Evolutionary conservation across 2,797 vertebrate genomes (phyloP), one percentile per base, ranked within the genome.

Genomic region (Rhabdomys pumilio): DNA sequence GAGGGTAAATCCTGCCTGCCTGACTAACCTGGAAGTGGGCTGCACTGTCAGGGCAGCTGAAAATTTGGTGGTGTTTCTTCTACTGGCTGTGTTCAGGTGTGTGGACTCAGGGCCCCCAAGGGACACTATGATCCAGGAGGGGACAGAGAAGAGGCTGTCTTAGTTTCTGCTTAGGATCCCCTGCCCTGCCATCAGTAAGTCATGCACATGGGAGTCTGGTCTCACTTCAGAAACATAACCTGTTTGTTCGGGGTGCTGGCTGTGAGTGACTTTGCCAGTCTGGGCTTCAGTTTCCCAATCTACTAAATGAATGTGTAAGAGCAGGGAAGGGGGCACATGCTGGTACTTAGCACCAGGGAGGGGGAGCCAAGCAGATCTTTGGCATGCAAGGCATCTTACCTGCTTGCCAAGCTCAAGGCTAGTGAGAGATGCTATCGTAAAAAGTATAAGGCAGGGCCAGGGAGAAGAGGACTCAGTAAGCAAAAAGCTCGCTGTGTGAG

Each of bases 221-320:
- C 50, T 88, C 85, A 61, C 53, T 89, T 79, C 34, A 9, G 75
- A 20, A 5, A 38, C 3, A 3, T 0, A 6, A 6, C 38, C 26
- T 41, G 4, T 19, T 84, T 65, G 61, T 86, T 65, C 3, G 6
- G 22, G 22, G 57, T 76, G 6, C 2, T 57, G 89, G 20, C 79
- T 96, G 41, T 83, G 63, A 88, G 82, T 79, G 88, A 38, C 67
- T 19, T n/a, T 20, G 12, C 67, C 85, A 57, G 34, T 57, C 67
- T 87, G 50, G 85, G 85, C 24, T 88, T 57, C 50, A 20, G 7
- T 88, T 73, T 88, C 67, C 50, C 53, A 88, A 4, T 73, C 14
- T 26, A 24, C 57, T 73, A 72, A 11, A 26, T 38, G 47, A 15
- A 55, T 85, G 44, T 85, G 34, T 34, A 13, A 72, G 72, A 53